Evolutionary conservation across 1,140 invertebrate genomes (phyloP).

Genomic region (Trigoniulus corallinus): DNA sequence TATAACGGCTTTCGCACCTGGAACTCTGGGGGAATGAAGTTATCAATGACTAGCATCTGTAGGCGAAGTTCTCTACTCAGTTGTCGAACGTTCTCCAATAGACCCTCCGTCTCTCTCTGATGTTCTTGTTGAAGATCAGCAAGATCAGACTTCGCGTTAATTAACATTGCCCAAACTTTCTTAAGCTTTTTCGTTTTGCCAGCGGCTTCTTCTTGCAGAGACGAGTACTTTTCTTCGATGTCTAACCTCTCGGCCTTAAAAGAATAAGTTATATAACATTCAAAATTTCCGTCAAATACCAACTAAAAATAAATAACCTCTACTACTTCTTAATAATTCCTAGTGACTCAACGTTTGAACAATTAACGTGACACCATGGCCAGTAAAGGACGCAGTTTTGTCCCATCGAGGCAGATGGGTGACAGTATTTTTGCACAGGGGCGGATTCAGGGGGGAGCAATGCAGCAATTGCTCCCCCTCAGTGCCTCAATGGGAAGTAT

Average conservation of each 20-base stretch:
- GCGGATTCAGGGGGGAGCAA: no score
- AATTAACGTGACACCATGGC: no score
- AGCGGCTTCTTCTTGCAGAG: slow-evolving; percentile 78
- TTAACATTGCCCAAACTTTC: slow-evolving; percentile 61
- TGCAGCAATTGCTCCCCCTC: no score
- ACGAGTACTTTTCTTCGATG: slow-evolving; percentile 90
- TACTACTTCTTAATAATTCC: no score
- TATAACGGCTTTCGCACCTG: slow-evolving; percentile 28
- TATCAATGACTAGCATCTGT: slow-evolving; percentile 62
- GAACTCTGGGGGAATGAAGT: slow-evolving; percentile 84
- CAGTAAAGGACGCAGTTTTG: no score
- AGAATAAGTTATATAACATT: slow-evolving; percentile 10
- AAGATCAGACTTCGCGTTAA: slow-evolving; percentile 68
- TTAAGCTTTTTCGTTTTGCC: slow-evolving; percentile 87
- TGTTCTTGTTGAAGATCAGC: slow-evolving; percentile 83
- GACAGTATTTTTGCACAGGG: no score
- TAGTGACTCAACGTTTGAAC: no score
- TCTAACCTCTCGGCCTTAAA: slow-evolving; percentile 70
- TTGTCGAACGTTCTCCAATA: slow-evolving; percentile 79
- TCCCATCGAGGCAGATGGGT: no score
- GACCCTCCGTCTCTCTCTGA: slow-evolving; percentile 87
- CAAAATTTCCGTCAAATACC: no score
- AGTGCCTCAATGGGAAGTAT: no score
- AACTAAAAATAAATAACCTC: no score
- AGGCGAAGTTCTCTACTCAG: slow-evolving; percentile 79